Evolutionary conservation across 2,797 vertebrate genomes (phyloP), one percentile per base, ranked within the genome.

Genomic region (Odontamblyopus rebecca): DNA sequence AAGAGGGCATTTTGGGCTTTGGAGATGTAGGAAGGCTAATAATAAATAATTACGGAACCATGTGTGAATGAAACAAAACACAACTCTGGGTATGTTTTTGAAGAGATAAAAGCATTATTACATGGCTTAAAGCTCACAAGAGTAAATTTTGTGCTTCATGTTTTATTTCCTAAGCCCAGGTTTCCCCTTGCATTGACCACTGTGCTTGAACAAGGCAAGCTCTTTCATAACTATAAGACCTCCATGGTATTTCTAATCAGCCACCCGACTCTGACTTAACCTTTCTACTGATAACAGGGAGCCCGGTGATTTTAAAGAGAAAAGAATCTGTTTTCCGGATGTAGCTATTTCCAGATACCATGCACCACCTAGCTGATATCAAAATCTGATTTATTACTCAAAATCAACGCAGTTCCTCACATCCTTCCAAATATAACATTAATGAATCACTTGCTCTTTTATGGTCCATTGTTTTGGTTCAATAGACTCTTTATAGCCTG

Each of bases 401-500:
- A 12, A 4, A 59, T 23, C 9, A 15, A 29, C 12, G 15, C 9
- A 3, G 9, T 63, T 82, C 72, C 78, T 78, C 69, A 56, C 62
- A 62, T 63, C 41, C n/a, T 63, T 63, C 32, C 60, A 19, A 53
- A 53, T 53, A 19, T n/a, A 19, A 19, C 12, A 13, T 48, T 48
- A 48, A 13, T 44, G 2, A 44, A 48, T 48, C 44, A 48, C 44
- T 4, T 67, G 67, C 41, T 16, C 35, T 29, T 59, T 27, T 32
- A 61, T 61, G 59, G 60, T 68, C 63, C 62, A 73, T 77, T 60
- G 59, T 69, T 15, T 50, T 67, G 48, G 60, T 16, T 88, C 69
- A 86, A 59, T 79, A 51, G 68, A 48, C 67, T 68, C 61, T 82
- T 86, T 85, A 72, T 84, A 35, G 80, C 76, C 60, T 74, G 62